phyloP scores from a whole-genome alignment of 2,888 invertebrate species.

The Thumatha senex region DNA sequence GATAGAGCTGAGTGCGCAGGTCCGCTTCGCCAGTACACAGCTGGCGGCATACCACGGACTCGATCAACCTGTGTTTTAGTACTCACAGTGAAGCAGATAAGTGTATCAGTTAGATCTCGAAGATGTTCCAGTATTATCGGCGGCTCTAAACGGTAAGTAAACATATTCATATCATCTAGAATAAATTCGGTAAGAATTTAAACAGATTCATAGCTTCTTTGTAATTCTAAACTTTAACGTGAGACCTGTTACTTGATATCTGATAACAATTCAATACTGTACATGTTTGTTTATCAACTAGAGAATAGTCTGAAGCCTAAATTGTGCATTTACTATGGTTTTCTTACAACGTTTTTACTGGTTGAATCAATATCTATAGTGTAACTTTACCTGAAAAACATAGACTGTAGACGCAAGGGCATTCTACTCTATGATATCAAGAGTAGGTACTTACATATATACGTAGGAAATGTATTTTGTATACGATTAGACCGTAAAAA shows the following conservation, averaged over 20 bases:
- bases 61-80: slow-evolving; percentile 54
- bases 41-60: slow-evolving; percentile 62
- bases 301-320: slow-evolving; percentile 6
- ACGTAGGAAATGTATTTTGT: too few relatives aligned
- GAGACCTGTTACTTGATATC: slow-evolving; percentile 69
- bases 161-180: slow-evolving; percentile 14
- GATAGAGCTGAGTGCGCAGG: slow-evolving; percentile 78
- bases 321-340: slow-evolving; percentile 9
- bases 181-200: slow-evolving; percentile 1
- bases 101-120: slow-evolving; percentile 56
- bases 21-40: slow-evolving; percentile 57
- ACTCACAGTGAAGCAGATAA: slow-evolving; percentile 54
- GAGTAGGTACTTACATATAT: too few relatives aligned
- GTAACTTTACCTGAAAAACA: slow-evolving; percentile 7
- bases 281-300: slow-evolving; percentile 63
- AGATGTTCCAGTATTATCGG: slow-evolving; percentile 63
- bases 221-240: slow-evolving; percentile 44
- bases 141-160: slow-evolving; percentile 73
- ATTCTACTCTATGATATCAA: slow-evolving; percentile 1
- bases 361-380: slow-evolving; percentile 23
- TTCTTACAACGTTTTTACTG: slow-evolving; percentile 7
- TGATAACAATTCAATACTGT: slow-evolving; percentile 51
- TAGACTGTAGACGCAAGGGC: slow-evolving; percentile 5
- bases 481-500: too few relatives aligned
- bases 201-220: slow-evolving; percentile 37